Evolutionary conservation across 1,140 invertebrate genomes (phyloP).

Genomic region (Bombus vancouverensis): DNA sequence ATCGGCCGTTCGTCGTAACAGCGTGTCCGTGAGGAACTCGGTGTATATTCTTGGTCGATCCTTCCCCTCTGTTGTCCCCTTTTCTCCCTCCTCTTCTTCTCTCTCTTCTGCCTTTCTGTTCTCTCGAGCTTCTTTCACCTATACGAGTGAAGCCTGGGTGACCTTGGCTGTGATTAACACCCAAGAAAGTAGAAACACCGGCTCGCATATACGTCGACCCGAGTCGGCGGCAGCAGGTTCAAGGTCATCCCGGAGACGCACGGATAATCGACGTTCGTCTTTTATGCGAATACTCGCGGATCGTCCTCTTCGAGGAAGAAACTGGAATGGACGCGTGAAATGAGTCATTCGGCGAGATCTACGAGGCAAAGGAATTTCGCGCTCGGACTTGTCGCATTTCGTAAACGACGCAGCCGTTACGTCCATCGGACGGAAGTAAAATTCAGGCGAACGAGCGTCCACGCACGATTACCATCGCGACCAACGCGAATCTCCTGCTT

Average conservation of each 20-base stretch:
- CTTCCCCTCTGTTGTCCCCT: conserved; percentile 12
- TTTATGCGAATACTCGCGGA: conserved; percentile 2
- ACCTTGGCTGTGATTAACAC: conserved; percentile 69
- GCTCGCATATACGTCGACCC: conserved; percentile 57
- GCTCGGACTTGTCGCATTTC: not conserved
- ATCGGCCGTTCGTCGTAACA: conserved; percentile 61
- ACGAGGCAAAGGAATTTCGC: conserved; percentile 11
- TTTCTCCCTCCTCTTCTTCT: conserved; percentile 14
- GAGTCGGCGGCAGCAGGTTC: conserved; percentile 66
- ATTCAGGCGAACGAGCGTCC: not conserved
- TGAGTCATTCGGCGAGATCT: not conserved
- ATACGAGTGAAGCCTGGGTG: conserved; percentile 45
- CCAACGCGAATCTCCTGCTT: no score
- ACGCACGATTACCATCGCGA: no score
- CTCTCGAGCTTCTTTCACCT: conserved; percentile 47
- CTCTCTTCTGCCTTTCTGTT: conserved; percentile 2
- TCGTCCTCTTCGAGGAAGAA: not conserved
- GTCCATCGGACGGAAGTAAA: not conserved
- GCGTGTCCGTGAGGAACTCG: conserved; percentile 66
- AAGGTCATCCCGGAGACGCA: conserved; percentile 65
- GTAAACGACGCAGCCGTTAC: not conserved
- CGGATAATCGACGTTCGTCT: conserved; percentile 38
- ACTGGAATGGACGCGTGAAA: not conserved
- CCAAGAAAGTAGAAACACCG: conserved; percentile 65
- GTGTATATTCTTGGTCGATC: conserved; percentile 45